These are phyloP conservation scores for Holothuria leucospilota DNA, from an alignment of 53 echinoderm and acorn worm species.

Conservation along the genomic window DNA sequence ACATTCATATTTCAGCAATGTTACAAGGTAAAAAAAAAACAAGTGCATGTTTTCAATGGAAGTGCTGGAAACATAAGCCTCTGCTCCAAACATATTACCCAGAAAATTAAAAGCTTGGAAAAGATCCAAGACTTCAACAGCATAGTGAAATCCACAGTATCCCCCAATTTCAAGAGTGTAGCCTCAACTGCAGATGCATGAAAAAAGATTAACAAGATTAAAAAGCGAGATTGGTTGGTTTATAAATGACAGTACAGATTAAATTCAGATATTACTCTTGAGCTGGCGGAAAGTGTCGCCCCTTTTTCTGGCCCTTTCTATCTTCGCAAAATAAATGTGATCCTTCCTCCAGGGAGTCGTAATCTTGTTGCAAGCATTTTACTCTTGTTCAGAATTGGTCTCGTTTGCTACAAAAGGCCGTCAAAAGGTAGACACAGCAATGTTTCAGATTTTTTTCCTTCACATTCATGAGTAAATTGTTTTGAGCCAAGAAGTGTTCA, in stretches of 20 bases:
- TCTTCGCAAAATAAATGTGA: conserved; percentile 36
- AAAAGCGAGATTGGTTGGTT: conserved; percentile 44
- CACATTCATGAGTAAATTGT: conserved; percentile 45
- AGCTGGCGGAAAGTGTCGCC: conserved; percentile 31
- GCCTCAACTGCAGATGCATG: conserved; percentile 25
- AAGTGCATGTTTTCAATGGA: no score
- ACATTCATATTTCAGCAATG: no score
- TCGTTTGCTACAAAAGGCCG: conserved; percentile 33
- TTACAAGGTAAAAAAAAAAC: no score
- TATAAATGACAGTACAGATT: conserved; percentile 40
- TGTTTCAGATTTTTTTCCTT: background rate
- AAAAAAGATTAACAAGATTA: conserved; percentile 38
- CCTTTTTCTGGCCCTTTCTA: conserved; percentile 29
- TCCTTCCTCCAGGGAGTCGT: conserved; percentile 26
- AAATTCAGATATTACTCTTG: conserved; percentile 39
- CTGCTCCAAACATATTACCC: no score
- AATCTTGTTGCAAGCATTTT: conserved; percentile 38
- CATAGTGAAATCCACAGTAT: no score
- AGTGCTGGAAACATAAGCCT: no score
- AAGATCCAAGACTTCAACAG: no score
- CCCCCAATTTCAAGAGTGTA: background rate
- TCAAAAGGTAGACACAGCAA: conserved; percentile 19
- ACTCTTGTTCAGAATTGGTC: conserved; percentile 16
- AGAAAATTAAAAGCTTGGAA: no score
- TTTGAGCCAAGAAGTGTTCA: conserved; percentile 9